Percentiles rank a stretch among this genome's conserved stretches.
Conservation (phyloP, 1,140 invertebrate genomes). For the Cepaea nemoralis region DNA sequence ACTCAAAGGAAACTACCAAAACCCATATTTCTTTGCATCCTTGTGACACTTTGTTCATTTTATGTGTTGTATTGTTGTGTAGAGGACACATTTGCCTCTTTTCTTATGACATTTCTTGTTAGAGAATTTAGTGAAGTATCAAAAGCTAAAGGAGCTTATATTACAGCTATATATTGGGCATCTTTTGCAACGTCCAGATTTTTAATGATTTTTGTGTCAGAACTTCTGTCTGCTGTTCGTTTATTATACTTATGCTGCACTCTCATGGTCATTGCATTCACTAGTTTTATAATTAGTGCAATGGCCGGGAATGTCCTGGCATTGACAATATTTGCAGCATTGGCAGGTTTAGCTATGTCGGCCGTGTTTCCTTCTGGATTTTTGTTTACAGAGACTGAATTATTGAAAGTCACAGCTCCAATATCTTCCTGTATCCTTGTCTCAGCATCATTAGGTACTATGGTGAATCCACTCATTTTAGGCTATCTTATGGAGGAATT, state of each 20-base stretch:
- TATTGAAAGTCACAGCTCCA: slow-evolving; percentile 48
- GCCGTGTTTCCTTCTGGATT: slow-evolving; percentile 50
- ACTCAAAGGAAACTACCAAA: slow-evolving; percentile 34
- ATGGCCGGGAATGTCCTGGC: background rate
- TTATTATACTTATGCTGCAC: slow-evolving; percentile 36
- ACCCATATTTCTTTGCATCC: slow-evolving; percentile 22
- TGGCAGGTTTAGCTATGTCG: slow-evolving; percentile 47
- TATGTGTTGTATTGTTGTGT: slow-evolving; percentile 51
- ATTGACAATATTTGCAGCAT: slow-evolving; percentile 29
- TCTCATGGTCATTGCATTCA: slow-evolving; percentile 33
- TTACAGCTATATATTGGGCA: slow-evolving; percentile 50
- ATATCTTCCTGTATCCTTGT: slow-evolving; percentile 52
- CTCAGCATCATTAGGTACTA: slow-evolving; percentile 44
- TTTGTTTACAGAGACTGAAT: slow-evolving; percentile 50
- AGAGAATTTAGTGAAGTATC: slow-evolving; percentile 23
- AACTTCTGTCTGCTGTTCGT: slow-evolving; percentile 40
- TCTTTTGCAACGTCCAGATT: slow-evolving; percentile 46
- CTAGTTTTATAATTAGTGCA: slow-evolving; percentile 39
- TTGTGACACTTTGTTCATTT: slow-evolving; percentile 32
- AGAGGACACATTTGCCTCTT: slow-evolving; percentile 53
- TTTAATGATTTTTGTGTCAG: slow-evolving; percentile 48
- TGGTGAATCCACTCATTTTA: slow-evolving; percentile 47
- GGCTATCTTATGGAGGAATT: slow-evolving; percentile 50
- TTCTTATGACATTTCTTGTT: slow-evolving; percentile 51
- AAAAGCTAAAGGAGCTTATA: slow-evolving; percentile 46